These are phyloP conservation scores for Pluvianellus socialis DNA, from an alignment of 2,113 vertebrate genomes.

Conservation along the genomic window DNA sequence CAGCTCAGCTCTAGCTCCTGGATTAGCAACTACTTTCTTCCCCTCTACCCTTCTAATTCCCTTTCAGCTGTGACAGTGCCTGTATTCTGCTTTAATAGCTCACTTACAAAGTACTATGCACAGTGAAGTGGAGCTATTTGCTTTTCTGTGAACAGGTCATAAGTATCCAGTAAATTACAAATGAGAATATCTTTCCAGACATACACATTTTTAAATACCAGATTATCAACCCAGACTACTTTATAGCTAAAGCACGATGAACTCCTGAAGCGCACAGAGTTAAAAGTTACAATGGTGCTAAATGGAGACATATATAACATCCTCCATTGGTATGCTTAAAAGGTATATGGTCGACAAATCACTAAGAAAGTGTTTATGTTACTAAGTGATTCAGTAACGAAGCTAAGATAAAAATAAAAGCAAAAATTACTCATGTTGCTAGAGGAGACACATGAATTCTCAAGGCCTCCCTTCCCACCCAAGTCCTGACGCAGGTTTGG, in stretches of 20 bases:
- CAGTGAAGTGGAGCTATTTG: background rate
- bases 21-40: background rate
- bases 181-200: background rate
- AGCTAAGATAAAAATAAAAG: conserved; percentile 13
- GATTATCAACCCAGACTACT: background rate
- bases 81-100: background rate
- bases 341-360: background rate
- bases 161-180: background rate
- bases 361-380: background rate
- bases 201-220: background rate
- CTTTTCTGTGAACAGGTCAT: background rate
- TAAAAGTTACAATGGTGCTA: background rate
- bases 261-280: background rate
- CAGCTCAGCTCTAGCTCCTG: background rate
- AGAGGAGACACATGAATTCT: background rate
- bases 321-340: background rate
- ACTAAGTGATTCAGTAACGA: background rate
- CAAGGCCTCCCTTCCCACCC: background rate
- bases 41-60: background rate
- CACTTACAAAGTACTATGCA: background rate
- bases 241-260: background rate
- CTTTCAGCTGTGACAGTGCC: background rate
- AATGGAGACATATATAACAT: background rate
- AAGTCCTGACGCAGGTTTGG: background rate
- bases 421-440: background rate